Conservation (phyloP, 2,888 invertebrate species). For the Xylota sylvarum region DNA sequence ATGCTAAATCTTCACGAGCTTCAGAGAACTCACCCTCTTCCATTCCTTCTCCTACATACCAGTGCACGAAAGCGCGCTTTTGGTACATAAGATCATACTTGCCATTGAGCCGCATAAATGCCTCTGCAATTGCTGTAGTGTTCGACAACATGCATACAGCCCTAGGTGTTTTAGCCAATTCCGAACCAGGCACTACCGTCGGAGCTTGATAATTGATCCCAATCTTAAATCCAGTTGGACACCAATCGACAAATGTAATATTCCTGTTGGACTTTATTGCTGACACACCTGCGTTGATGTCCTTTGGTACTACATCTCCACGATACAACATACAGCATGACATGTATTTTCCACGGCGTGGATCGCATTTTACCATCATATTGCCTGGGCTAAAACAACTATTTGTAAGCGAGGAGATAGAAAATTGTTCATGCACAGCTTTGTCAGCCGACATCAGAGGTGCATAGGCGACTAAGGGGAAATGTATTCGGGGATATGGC, state of each 20-base stretch:
- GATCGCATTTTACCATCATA: conserved; percentile 96
- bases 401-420: conserved; percentile 91
- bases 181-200: conserved; percentile 90
- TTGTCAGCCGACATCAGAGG: conserved; percentile 81
- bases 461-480: conserved; percentile 83
- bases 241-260: conserved; percentile 97
- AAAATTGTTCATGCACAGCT: conserved; percentile 82
- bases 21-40: conserved; percentile 84
- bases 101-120: conserved; percentile 95
- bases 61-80: conserved; percentile 94
- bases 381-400: conserved; percentile 94
- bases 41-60: conserved; percentile 88
- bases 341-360: conserved; percentile 94
- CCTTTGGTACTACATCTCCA: conserved; percentile 96
- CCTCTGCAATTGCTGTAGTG: conserved; percentile 95
- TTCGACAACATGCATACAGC: conserved; percentile 96
- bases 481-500: conserved; percentile 96
- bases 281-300: conserved; percentile 94
- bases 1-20: conserved; percentile 83
- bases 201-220: conserved; percentile 95
- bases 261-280: conserved; percentile 91
- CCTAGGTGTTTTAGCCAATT: conserved; percentile 92
- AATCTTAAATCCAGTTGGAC: conserved; percentile 96
- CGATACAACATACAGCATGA: conserved; percentile 94
- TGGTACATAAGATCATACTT: conserved; percentile 93